Evolutionary conservation across 2,888 invertebrate genomes (phyloP).

Genomic region (Barypeithes pellucidus): DNA sequence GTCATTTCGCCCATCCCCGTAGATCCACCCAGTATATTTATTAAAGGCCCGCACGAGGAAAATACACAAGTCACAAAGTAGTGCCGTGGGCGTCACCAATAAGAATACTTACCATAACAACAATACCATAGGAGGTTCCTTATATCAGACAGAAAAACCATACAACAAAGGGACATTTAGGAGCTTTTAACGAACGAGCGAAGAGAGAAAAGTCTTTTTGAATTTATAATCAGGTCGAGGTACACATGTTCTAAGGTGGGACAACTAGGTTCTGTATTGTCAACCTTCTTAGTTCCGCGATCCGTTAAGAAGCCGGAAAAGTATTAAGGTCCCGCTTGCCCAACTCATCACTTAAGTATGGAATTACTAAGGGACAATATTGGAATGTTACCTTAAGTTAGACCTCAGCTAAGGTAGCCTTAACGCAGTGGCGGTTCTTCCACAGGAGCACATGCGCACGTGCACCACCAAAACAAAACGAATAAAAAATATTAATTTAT

Average conservation of each 20-base stretch:
- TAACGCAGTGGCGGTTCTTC: too few species aligned
- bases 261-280: slow-evolving; percentile 11
- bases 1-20: too few species aligned
- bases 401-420: too few species aligned
- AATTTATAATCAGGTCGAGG: slow-evolving; percentile 35
- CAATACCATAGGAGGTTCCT: slow-evolving; percentile 28
- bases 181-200: slow-evolving; percentile 9
- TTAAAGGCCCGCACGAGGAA: slow-evolving; percentile 26
- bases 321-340: too few species aligned
- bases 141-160: slow-evolving; percentile 33
- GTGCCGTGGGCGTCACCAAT: slow-evolving; percentile 37
- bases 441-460: too few species aligned
- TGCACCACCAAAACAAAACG: too few species aligned
- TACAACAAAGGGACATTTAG: slow-evolving; percentile 34
- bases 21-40: background rate
- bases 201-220: slow-evolving; percentile 17
- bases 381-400: too few species aligned
- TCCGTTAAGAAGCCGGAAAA: too few species aligned
- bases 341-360: too few species aligned
- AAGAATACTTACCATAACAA: slow-evolving; percentile 44
- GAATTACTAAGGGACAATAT: too few species aligned
- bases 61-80: slow-evolving; percentile 24
- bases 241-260: slow-evolving; percentile 11
- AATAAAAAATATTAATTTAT: too few species aligned
- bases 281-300: too few species aligned